Percentiles rank a stretch among this genome's conserved stretches.
Evolutionary conservation across 2,797 vertebrate species (phyloP).

Genomic region (Setipinna tenuifilis): DNA sequence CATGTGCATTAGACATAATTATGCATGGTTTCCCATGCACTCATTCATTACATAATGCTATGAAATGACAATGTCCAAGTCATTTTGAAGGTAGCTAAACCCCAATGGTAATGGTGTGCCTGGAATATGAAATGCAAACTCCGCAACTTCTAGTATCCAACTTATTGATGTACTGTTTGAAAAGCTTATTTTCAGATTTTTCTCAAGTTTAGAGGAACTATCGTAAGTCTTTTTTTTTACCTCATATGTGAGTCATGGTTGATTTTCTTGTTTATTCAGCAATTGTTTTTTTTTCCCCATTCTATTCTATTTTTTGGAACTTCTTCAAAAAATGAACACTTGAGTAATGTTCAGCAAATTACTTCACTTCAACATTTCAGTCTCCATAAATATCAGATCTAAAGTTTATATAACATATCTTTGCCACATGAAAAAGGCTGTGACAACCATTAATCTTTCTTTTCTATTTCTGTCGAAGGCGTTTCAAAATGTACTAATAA

Average conservation of each 20-base stretch:
- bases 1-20: too few relatives aligned
- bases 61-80: too few relatives aligned
- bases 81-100: too few relatives aligned
- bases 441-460: not conserved
- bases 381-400: not conserved
- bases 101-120: too few relatives aligned
- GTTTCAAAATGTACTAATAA: not conserved
- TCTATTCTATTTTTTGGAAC: not conserved
- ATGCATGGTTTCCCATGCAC: too few relatives aligned
- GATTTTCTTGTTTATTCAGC: not conserved
- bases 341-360: not conserved
- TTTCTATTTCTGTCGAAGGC: not conserved
- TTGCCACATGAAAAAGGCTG: not conserved
- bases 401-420: not conserved
- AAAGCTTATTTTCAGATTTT: too few relatives aligned
- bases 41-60: too few relatives aligned
- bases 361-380: not conserved
- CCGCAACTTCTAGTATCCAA: too few relatives aligned
- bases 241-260: not conserved
- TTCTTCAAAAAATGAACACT: not conserved
- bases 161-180: too few relatives aligned
- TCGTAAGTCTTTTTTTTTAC: too few relatives aligned
- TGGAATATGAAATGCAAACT: too few relatives aligned
- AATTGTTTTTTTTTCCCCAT: not conserved
- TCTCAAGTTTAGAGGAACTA: too few relatives aligned